These are phyloP conservation scores for Fukomys damarensis DNA, from an alignment of 2,113 vertebrate genomes.

Conservation along the genomic window DNA sequence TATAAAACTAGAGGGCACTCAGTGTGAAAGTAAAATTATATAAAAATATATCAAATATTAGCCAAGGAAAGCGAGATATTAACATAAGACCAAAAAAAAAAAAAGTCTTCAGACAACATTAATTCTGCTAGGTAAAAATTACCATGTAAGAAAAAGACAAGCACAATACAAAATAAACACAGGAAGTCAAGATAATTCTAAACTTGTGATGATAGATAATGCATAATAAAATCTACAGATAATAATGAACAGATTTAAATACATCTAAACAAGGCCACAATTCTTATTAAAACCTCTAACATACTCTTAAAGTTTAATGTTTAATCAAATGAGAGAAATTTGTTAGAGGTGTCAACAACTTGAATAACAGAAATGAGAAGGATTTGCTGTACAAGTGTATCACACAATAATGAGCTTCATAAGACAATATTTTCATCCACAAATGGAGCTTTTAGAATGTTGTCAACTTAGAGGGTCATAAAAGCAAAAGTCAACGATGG, in stretches of 20 bases:
- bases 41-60: neutral
- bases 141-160: neutral
- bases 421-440: neutral
- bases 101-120: neutral
- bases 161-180: neutral
- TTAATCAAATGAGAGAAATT: neutral
- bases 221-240: neutral
- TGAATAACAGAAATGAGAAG: neutral
- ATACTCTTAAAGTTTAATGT: neutral
- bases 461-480: neutral
- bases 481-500: neutral
- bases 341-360: neutral
- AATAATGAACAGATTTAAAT: neutral
- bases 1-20: neutral
- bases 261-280: neutral
- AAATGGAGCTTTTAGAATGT: neutral
- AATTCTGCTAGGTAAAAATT: neutral
- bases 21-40: neutral
- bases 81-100: neutral
- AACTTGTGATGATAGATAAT: neutral
- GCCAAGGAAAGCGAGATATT: neutral
- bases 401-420: neutral
- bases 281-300: neutral
- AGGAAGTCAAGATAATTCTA: neutral
- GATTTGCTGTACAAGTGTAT: neutral